Conservation (phyloP, 2,888 invertebrate species). For the Erpobdella octoculata region DNA sequence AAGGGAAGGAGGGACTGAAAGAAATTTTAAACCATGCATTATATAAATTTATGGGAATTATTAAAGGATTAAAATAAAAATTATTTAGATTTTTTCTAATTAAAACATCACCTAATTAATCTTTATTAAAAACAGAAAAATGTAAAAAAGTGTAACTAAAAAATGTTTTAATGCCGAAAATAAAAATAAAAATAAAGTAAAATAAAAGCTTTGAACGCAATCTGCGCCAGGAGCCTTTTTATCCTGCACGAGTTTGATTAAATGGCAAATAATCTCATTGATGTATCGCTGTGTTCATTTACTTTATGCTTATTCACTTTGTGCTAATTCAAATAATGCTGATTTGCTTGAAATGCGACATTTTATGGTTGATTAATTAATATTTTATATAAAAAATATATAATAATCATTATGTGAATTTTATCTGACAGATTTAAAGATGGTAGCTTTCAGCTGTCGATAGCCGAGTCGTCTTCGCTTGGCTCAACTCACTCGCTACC, state of each 20-base stretch:
- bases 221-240: too few relatives aligned
- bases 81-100: background rate
- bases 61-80: background rate
- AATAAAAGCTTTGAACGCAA: too few relatives aligned
- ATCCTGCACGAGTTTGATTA: background rate
- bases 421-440: slow-evolving; percentile 20
- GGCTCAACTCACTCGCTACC: slow-evolving; percentile 27
- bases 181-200: too few relatives aligned
- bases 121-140: too few relatives aligned
- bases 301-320: background rate
- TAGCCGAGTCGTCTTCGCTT: slow-evolving; percentile 18
- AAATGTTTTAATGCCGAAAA: too few relatives aligned
- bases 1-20: background rate
- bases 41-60: background rate
- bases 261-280: background rate
- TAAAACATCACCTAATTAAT: too few relatives aligned
- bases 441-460: slow-evolving; percentile 5
- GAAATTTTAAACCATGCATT: background rate
- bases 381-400: background rate
- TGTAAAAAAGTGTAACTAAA: too few relatives aligned
- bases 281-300: background rate
- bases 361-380: background rate
- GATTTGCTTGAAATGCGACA: background rate
- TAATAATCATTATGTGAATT: background rate
- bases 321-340: background rate